Base-by-base conservation (phyloP, 1,140 invertebrate genomes). In the Leptoteleia sp. region DNA sequence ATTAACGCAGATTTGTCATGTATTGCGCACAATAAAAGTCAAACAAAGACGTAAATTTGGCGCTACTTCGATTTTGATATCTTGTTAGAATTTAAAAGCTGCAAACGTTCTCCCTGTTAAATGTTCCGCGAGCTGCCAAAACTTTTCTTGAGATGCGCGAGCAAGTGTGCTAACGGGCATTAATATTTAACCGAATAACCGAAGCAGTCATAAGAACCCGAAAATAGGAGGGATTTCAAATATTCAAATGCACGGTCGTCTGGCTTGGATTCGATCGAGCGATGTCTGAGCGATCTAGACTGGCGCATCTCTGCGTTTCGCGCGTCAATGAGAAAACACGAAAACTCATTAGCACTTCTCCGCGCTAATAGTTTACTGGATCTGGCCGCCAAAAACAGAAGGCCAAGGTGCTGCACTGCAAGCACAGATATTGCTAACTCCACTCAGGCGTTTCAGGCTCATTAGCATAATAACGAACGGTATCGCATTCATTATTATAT, bases 331-430 rank as follows among this genome's bases (percentile, higher is more conserved):
- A 72, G 48, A 62, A 71, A 64, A 72, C 57, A 62, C 38, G 47
- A 50, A 62, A 72, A 72, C 68, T 72, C 55, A 72, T 72, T 62
- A 72, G 50, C 48, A 72, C 68, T 72, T 55, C 47, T 47, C 33
- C 38, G n/a, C 22, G 47, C 40, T 72, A 54, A 64, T 72, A 62
- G 68, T 55, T 72, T 62, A 72, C 68, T 13, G 15, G 16, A 72
- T 72, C 48, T 16, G 38, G 4, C 29, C 15, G 17, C 31, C 55
- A 59, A 72, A 55, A 72, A 62, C 48, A 62, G 43, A 27, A 55
- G 55, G 45, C 62, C 17, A 15, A 35, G 11, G 40, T 16, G 13
- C 19, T 22, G 19, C 19, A 22, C 19, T 12, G 15, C n/a, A n/a
- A 40, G 38, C 13, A 13, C 45, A 38, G 19, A 33, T 35, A 54